Evolutionary conservation across 1,140 invertebrate genomes (phyloP).

Genomic region (Caerostris extrusa): DNA sequence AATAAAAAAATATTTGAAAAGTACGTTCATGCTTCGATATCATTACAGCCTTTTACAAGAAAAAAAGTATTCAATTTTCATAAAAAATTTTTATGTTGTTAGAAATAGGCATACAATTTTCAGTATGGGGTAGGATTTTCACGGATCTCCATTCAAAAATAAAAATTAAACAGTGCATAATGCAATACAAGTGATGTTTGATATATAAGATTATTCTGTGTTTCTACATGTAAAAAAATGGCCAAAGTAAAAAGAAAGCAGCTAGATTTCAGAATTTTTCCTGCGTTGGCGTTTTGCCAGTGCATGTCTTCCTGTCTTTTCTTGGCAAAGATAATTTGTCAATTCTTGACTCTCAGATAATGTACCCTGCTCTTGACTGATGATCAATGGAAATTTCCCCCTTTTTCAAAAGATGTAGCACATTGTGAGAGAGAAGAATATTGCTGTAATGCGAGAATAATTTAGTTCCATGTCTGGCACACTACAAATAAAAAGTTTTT

Average conservation of each 20-base stretch:
- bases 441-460: not conserved
- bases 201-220: not conserved
- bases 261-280: not conserved
- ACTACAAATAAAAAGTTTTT: no score
- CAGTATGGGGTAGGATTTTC: not conserved
- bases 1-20: no score
- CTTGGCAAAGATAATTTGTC: constrained; percentile 2
- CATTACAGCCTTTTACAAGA: no score
- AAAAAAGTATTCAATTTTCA: no score
- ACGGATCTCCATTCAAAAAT: not conserved
- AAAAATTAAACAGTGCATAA: not conserved
- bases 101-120: no score
- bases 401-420: not conserved
- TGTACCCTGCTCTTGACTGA: not conserved
- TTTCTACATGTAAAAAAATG: not conserved
- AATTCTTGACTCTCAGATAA: constrained; percentile 23
- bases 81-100: no score
- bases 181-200: not conserved
- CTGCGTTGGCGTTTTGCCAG: not conserved
- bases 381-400: not conserved
- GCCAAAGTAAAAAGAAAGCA: not conserved
- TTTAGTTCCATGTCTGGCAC: not conserved
- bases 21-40: no score
- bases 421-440: not conserved
- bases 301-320: not conserved